phyloP scores from a whole-genome alignment of 2,797 vertebrate species.

The Phaenicophaeus curvirostris region DNA sequence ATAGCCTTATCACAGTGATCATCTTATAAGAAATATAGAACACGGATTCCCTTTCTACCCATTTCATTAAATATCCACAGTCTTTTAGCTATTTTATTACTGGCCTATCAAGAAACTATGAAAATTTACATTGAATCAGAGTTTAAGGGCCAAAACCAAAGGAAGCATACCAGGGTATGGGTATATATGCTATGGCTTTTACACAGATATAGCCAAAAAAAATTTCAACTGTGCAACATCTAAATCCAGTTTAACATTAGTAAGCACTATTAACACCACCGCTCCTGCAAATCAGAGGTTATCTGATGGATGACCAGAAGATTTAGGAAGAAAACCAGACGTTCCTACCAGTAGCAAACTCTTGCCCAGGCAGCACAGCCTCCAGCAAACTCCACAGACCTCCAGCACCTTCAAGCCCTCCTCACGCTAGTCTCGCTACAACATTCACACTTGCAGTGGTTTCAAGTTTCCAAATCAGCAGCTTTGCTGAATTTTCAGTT shows the following conservation, averaged over 20 bases:
- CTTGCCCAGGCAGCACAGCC: background rate
- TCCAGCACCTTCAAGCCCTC: background rate
- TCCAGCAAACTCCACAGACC: background rate
- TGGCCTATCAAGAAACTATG: background rate
- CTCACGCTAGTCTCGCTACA: background rate
- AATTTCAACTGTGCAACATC: background rate
- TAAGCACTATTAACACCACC: background rate
- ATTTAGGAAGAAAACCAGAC: background rate
- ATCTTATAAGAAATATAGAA: background rate
- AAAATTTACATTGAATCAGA: background rate
- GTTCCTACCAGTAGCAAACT: background rate
- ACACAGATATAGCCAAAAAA: background rate
- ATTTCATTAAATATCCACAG: background rate
- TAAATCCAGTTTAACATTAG: background rate
- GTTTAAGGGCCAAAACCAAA: background rate
- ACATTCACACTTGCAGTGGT: background rate
- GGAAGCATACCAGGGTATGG: background rate
- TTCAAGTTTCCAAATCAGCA: conserved; percentile 21
- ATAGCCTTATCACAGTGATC: background rate
- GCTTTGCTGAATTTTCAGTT: conserved; percentile 23
- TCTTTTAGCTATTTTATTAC: background rate
- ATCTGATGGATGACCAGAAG: background rate
- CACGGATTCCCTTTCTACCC: background rate
- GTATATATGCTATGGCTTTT: background rate
- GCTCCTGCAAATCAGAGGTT: background rate